Evolutionary conservation across 2,888 invertebrate genomes (phyloP), one percentile per base, ranked within the genome.

Genomic region (Tholera decimalis): DNA sequence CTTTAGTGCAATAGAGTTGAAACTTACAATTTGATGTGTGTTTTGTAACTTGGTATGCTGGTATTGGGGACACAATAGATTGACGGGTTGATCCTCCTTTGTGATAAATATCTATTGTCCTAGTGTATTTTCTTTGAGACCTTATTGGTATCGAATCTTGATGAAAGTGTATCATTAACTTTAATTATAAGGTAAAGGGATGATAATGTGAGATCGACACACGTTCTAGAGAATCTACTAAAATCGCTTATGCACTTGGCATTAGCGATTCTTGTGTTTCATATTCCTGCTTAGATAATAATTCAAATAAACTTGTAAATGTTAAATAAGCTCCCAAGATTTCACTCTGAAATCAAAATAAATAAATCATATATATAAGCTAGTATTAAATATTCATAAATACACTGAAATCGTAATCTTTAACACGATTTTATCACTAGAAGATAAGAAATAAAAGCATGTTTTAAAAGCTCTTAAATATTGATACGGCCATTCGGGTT

Each of bases 51-150:
- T 80, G 65, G 82, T 60, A 73, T 68, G 73, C 77, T 75, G 80
- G 86, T 88, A 89, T 88, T 84, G 83, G 83, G 85, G 83, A 87
- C 87, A 84, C 79, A 85, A 84, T 83, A 71, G 85, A 88, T 89
- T 88, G 89, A 89, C 86, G 80, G 86, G 82, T 81, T 87, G 85
- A 89, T 91, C 86, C 86, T 83, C 77, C 82, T 85, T 86, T 83
- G 79, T 85, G 85, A 88, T 87, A 88, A 87, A 87, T 84, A 84
- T 83, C 81, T 83, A 85, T 77, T 83, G 79, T 81, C 82, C 79
- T 80, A 83, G 81, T 84, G 50, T 80, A 75, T 82, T 83, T 77
- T 77, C 77, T 82, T 80, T 79, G 77, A 76, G 72, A 72, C 73
- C 68, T 76, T 77, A 78, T 77, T 76, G 79, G 76, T 72, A 60